Evolutionary conservation across 2,888 invertebrate genomes (phyloP).

Genomic region (Catocala fraxini): DNA sequence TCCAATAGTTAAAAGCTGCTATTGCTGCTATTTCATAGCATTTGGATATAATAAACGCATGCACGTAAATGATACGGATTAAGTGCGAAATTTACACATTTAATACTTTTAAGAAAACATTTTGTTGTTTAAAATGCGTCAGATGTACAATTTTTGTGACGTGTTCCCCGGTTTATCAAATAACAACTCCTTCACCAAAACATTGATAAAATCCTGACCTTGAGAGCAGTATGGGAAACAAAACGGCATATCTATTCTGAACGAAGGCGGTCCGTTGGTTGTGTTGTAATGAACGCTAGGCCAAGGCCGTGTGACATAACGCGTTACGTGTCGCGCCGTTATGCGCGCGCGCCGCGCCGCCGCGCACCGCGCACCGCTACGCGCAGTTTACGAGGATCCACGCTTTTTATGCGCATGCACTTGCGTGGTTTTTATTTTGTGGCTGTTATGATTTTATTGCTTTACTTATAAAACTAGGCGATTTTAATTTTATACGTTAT

Average conservation of each 20-base stretch:
- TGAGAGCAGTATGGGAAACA: constrained; percentile 48
- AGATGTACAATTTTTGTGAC: background rate
- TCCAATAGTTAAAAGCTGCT: no score
- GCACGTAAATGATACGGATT: no score
- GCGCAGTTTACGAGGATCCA: constrained; percentile 43
- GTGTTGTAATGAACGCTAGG: constrained; percentile 74
- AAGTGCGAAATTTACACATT: no score
- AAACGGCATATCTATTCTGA: constrained; percentile 57
- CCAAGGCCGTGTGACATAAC: constrained; percentile 80
- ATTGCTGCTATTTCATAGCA: no score
- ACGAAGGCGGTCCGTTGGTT: constrained; percentile 61
- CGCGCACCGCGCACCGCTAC: constrained; percentile 42
- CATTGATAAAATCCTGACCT: constrained; percentile 47
- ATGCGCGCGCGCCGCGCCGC: constrained; percentile 44
- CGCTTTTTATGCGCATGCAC: constrained; percentile 43
- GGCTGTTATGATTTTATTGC: constrained; percentile 1
- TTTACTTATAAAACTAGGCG: no score
- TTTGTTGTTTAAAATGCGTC: background rate
- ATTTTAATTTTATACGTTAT: no score
- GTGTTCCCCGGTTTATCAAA: background rate
- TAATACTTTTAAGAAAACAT: no score
- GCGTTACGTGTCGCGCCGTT: constrained; percentile 59
- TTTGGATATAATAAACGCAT: no score
- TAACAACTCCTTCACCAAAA: background rate
- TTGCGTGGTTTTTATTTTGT: constrained; percentile 25